Base-by-base conservation (phyloP, 1,140 invertebrate species). In the Drosophila gunungcola region DNA sequence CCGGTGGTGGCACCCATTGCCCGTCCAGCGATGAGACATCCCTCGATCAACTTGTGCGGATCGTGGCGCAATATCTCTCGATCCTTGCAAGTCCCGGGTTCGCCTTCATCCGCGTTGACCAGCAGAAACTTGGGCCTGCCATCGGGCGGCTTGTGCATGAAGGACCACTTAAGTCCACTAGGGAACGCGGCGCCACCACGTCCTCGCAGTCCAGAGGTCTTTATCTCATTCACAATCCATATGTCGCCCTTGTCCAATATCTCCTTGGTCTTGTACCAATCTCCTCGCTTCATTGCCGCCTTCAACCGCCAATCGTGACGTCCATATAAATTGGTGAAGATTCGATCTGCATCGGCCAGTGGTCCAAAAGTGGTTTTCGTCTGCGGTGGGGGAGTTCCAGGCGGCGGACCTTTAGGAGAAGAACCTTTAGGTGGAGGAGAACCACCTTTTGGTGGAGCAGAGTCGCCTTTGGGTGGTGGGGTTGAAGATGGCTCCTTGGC, bases 21-120 rank as follows among this genome's bases (percentile, higher is more conserved):
- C 13, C 93, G 81, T 2, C 96, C 95, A 46, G 95, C 95, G 21
- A 97, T 93, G 2, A 96, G 90, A 88, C 95, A 96, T 2, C 96
- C 96, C 92, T 97, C 96, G 3, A 97, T 91, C 16, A 97, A 84
- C 77, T 96, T 96, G 90, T 97, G 96, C 6, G 96, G 96, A 90
- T 96, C 95, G 80, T 97, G 95, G 16, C 96, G 92, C 93, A 97
- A 94, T 38, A 97, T 96, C 76, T 97, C 96, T 16, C 96, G 92
- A 93, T 97, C 96, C 90, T 97, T 97, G 88, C 96, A 97, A 0
- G 96, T 97, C 3, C 96, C 96, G 16, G 96, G 96, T 78, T 97
- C 96, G 11, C 96, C 95, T 92, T 97, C 96, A 85, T 97, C 96
- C 42, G 95, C 96, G 93, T 97, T 97, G 1, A 97, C 94, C 16